These are phyloP conservation scores for Rhabdomys pumilio DNA, from an alignment of 2,797 vertebrate species.

Conservation along the genomic window DNA sequence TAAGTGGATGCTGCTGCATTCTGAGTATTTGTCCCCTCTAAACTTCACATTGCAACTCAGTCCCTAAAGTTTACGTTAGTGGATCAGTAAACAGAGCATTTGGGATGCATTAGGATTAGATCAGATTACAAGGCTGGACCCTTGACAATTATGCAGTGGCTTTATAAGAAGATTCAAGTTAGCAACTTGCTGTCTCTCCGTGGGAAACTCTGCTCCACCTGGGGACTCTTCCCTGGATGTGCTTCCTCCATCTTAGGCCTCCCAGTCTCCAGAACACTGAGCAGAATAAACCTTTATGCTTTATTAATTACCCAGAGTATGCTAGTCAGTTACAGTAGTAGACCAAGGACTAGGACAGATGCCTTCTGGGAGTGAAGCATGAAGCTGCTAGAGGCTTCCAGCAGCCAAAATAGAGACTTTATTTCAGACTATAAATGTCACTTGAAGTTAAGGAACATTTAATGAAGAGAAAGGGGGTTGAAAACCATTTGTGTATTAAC, in stretches of 20 bases:
- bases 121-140: not conserved
- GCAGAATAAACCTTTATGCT: not conserved
- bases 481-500: not conserved
- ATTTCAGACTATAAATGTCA: not conserved
- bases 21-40: not conserved
- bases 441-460: not conserved
- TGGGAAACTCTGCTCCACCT: not conserved
- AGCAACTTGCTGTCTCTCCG: not conserved
- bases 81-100: not conserved
- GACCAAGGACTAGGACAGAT: not conserved
- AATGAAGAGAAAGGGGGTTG: not conserved
- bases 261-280: not conserved
- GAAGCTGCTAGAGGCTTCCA: not conserved
- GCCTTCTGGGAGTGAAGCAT: not conserved
- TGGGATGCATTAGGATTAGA: not conserved
- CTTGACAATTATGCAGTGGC: not conserved
- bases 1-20: not conserved
- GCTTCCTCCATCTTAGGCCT: not conserved
- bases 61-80: not conserved
- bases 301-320: not conserved
- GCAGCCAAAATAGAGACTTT: not conserved
- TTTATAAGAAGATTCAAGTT: not conserved
- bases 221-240: not conserved
- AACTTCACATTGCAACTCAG: not conserved
- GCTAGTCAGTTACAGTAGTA: not conserved